Base-by-base conservation (phyloP, 2,888 invertebrate genomes). In the Heptascelio sp. region DNA sequence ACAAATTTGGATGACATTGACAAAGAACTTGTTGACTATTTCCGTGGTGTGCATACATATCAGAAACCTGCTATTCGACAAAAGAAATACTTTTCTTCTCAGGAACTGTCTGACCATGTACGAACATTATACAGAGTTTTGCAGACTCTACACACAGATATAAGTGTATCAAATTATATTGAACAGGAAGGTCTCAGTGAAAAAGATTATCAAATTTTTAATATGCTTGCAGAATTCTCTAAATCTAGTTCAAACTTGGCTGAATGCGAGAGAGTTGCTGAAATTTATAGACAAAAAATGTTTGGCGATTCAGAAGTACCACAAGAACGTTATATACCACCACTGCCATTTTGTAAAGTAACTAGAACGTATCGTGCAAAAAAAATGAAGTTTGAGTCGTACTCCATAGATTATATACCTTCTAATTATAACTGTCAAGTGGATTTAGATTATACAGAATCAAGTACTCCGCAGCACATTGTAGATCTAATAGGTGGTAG, bases 101-200 rank as follows among this genome's bases (percentile, higher is more conserved):
- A 91, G 9, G 91, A 93, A 82, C 89, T 95, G n/a, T 88, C 91
- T 26, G 88, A 88, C 53, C 92, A 93, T 1, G 89, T 94, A 25
- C 92, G 92, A 77, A 93, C 92, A 55, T 89, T 95, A 25, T 93
- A 93, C 82, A 88, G 91, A 40, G 90, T 92, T 65, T 91, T 93
- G 19, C 89, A 93, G 72, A 30, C 68, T 8, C 64, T 93, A 1
- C 84, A 89, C 87, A 90, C 89, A 0, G 84, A 90, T 55, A 82
- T 92, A 3, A 84, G 90, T 17, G 87, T 91, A 1, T 82, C 87
- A 0, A 57, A 86, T 62, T 67, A 88, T 3, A 75, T 86, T 1
- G 79, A 88, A 9, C 30, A 82, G 1, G 77, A 82, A 13, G 17
- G 57, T 4, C 64, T 92, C 5, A 79, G 37, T 0, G 86, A 89